These are phyloP conservation scores for Tuberolachnus salignus DNA, from an alignment of 2,888 invertebrate genomes.

Conservation along the genomic window DNA sequence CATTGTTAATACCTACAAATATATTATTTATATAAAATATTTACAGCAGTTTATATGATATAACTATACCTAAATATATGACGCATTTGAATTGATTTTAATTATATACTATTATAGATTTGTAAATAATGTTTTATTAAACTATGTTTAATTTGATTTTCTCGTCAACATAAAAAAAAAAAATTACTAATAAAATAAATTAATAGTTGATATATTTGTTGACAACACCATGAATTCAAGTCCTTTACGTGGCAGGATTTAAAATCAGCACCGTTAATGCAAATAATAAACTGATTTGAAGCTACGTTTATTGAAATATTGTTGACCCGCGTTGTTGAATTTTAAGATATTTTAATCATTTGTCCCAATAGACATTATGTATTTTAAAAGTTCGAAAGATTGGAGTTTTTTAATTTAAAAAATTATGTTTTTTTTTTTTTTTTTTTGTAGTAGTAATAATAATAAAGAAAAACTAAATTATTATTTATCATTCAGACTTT, in stretches of 20 bases:
- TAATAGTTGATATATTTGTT: constrained; percentile 11
- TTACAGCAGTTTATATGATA: too few relatives aligned
- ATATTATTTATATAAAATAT: too few relatives aligned
- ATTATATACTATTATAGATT: not conserved
- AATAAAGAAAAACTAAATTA: constrained; percentile 7
- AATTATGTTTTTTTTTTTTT: constrained; percentile 17
- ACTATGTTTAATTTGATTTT: constrained; percentile 24
- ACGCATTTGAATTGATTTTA: not conserved
- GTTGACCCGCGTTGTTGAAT: constrained; percentile 49
- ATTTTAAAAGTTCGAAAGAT: constrained; percentile 17
- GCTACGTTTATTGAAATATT: constrained; percentile 18
- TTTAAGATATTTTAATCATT: constrained; percentile 48
- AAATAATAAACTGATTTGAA: constrained; percentile 49
- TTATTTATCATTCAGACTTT: constrained; percentile 16
- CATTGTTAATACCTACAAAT: too few relatives aligned
- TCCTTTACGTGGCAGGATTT: constrained; percentile 17
- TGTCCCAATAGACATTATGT: not conserved
- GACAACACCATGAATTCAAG: not conserved
- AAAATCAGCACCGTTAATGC: constrained; percentile 34
- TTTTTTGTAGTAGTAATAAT: not conserved
- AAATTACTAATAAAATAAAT: constrained; percentile 32
- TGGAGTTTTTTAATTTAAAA: constrained; percentile 30
- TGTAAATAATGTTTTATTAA: not conserved
- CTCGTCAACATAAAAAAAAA: not conserved
- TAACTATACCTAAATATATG: not conserved